Percentiles rank a stretch among this genome's conserved stretches.
phyloP scores from a whole-genome alignment of 2,888 invertebrate genomes.

The Hemaris fuciformis region DNA sequence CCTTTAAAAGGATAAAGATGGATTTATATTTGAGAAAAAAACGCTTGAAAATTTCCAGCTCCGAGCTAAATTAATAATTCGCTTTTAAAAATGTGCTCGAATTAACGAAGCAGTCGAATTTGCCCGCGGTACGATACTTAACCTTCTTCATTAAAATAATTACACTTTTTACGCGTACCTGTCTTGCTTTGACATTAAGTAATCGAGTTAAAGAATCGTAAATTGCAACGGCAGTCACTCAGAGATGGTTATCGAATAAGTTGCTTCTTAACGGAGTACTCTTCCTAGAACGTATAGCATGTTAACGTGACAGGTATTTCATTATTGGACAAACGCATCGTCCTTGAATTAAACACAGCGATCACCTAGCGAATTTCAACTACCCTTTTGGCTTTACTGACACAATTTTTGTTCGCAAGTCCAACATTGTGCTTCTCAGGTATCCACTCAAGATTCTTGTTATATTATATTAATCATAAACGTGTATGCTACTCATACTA shows the following conservation, averaged over 20 bases:
- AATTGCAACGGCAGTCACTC: slow-evolving; percentile 13
- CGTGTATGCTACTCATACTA: too few species aligned
- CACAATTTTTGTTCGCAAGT: too few species aligned
- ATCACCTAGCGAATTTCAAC: too few species aligned
- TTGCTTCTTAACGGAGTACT: slow-evolving; percentile 40
- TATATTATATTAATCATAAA: too few species aligned
- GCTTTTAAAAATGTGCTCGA: not conserved
- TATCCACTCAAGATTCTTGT: too few species aligned
- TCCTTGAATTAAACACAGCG: too few species aligned
- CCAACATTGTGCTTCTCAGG: too few species aligned
- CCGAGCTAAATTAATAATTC: not conserved
- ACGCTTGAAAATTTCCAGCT: not conserved
- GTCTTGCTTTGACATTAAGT: slow-evolving; percentile 7
- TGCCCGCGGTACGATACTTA: not conserved
- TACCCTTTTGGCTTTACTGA: too few species aligned
- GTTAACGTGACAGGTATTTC: too few species aligned
- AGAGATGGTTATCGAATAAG: slow-evolving; percentile 38
- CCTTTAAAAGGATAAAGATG: not conserved
- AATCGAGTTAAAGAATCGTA: slow-evolving; percentile 14
- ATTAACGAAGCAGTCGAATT: not conserved
- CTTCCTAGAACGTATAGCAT: too few species aligned
- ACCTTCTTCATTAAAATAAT: slow-evolving; percentile 21
- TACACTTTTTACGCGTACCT: slow-evolving; percentile 7
- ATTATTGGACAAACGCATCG: too few species aligned
- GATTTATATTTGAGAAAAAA: too few species aligned